phyloP scores from a whole-genome alignment of 2,113 vertebrate species.

The Chaetodon trifascialis region DNA sequence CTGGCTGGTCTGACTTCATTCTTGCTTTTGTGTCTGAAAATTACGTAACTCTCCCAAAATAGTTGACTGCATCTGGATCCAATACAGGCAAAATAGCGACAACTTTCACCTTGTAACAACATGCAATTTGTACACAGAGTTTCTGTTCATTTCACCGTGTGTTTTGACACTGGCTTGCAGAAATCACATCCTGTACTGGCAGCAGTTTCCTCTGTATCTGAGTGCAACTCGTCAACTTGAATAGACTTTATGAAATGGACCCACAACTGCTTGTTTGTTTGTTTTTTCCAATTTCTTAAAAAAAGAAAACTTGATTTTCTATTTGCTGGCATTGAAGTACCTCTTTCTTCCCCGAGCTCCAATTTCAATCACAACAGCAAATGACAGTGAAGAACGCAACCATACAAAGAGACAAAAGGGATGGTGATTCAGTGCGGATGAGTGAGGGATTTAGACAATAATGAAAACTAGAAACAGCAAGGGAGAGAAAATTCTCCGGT shows the following conservation, averaged over 20 bases:
- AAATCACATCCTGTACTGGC: not conserved
- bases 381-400: constrained; percentile 54
- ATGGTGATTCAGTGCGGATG: constrained; percentile 28
- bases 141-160: not conserved
- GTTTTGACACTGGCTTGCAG: not conserved
- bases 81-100: not conserved
- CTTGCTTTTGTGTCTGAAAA: not conserved
- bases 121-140: not conserved
- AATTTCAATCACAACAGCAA: constrained; percentile 74
- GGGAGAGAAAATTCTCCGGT: constrained; percentile 72
- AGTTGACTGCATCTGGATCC: not conserved
- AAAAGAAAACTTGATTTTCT: constrained; percentile 2
- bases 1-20: not conserved
- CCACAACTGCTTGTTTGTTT: not conserved
- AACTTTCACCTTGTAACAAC: not conserved
- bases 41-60: not conserved
- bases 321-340: constrained; percentile 9
- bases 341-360: constrained; percentile 4
- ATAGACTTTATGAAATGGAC: not conserved
- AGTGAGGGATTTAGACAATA: constrained; percentile 39
- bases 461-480: constrained; percentile 23
- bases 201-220: not conserved
- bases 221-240: not conserved
- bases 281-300: not conserved
- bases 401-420: not conserved